Percentiles rank a stretch among this genome's conserved stretches.
These are phyloP conservation scores for Chionoecetes opilio DNA, from an alignment of 1,140 invertebrate species.

Conservation along the genomic window DNA sequence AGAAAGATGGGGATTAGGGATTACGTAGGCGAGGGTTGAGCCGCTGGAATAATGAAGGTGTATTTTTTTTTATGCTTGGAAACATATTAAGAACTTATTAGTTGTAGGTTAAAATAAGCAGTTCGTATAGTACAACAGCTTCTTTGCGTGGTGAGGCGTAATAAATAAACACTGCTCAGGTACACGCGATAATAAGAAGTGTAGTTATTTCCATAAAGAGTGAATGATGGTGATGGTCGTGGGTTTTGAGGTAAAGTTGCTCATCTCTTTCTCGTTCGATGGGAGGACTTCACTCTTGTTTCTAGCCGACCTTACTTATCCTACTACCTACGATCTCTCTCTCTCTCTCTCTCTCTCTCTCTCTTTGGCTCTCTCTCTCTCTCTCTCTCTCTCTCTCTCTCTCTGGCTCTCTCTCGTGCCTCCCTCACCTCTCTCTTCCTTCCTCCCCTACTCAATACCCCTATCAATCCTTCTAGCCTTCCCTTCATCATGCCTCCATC, in stretches of 20 bases:
- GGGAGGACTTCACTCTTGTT: not conserved
- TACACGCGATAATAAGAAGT: not conserved
- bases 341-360: too few relatives aligned
- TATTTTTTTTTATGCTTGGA: not conserved
- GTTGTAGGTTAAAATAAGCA: not conserved
- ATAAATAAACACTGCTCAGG: not conserved
- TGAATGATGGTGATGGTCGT: not conserved
- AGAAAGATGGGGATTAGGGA: slow-evolving; percentile 29
- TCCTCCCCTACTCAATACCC: not conserved
- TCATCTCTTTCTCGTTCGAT: not conserved
- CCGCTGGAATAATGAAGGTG: not conserved
- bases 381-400: too few relatives aligned
- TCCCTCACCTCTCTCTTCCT: not conserved
- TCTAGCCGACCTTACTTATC: not conserved
- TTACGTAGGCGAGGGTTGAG: not conserved
- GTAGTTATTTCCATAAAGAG: not conserved
- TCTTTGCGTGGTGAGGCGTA: not conserved
- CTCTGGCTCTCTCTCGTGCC: too few relatives aligned
- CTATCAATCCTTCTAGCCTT: not conserved
- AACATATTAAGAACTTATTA: not conserved
- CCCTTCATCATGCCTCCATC: not conserved
- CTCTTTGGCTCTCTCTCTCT: too few relatives aligned
- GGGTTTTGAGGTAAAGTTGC: not conserved
- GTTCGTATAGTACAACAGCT: not conserved
- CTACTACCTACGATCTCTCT: too few relatives aligned